phyloP scores from a whole-genome alignment of 2,888 invertebrate species.

The Orthonevra nobilis region DNA sequence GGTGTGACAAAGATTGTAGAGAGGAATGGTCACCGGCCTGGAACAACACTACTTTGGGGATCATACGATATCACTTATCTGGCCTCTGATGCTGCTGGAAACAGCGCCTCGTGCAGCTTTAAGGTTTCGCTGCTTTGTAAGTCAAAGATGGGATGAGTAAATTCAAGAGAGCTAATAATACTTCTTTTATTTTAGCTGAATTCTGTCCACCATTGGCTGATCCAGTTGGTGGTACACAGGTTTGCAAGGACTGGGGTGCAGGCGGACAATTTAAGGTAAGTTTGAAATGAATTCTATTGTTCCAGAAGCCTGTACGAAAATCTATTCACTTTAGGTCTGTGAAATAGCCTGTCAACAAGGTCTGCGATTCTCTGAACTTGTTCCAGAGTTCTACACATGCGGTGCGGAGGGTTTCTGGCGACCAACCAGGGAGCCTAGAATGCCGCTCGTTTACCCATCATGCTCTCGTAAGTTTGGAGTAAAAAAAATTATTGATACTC shows the following conservation, averaged over 20 bases:
- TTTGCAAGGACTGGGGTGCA: conserved; percentile 97
- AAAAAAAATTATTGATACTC: not conserved
- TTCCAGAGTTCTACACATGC: conserved; percentile 98
- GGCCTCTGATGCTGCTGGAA: conserved; percentile 95
- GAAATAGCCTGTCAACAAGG: conserved; percentile 93
- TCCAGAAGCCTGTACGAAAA: not conserved
- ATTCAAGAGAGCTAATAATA: not conserved
- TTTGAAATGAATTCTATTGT: not conserved
- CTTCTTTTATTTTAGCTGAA: conserved; percentile 84
- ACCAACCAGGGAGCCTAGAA: conserved; percentile 89
- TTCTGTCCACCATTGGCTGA: conserved; percentile 94
- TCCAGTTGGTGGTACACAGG: conserved; percentile 94
- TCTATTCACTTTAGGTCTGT: conserved; percentile 83
- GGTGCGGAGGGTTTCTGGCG: conserved; percentile 99
- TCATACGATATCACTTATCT: conserved; percentile 95
- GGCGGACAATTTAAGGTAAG: conserved; percentile 92
- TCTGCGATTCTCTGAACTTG: conserved; percentile 93
- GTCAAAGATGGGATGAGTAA: conserved; percentile 75
- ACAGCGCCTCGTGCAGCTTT: conserved; percentile 94
- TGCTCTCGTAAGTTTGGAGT: conserved; percentile 91
- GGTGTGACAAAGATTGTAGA: conserved; percentile 90
- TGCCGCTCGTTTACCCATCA: conserved; percentile 93
- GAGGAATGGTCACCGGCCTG: conserved; percentile 92
- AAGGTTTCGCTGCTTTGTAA: conserved; percentile 93
- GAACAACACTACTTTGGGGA: conserved; percentile 94